Base-by-base conservation (phyloP, 30 jellyfish, hydroid and myxozoan genomes). In the Cassiopea xamachana region DNA sequence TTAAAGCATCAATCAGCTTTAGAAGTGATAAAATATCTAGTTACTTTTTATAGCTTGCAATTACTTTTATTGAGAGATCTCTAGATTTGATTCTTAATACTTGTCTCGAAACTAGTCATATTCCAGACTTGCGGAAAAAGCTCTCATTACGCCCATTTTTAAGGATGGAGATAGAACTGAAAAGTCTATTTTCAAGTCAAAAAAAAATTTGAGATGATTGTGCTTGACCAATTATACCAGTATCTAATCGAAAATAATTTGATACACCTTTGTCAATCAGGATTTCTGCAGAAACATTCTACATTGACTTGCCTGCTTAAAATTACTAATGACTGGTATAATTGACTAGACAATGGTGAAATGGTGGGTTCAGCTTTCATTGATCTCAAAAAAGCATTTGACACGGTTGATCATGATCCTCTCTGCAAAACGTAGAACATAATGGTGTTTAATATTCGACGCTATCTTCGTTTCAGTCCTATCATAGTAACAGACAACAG, bases 381-480 rank as follows among this genome's bases (percentile, higher is more conserved):
- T 18, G 88, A 71, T 74, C 72, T 84, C 17, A 71, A 71, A 71
- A 84, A 84, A 27, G 92, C 92, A 46, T 84, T 84, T 72, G 92
- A 71, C 27, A 72, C 92, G 27, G 92, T 84, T 70, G 88, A 84
- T 51, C 88, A 79, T 79, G 88, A 49, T 13, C 51, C 58, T 45
- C 77, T 79, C 73, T 49, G 75, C 1, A 60, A 79, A 49, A 71
- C n/a, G 10, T 19, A n/a, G 70, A 15, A 46, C 72, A 43, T n/a
- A 44, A 75, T 48, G 70, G 1, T 48, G 55, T 75, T 7, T 16
- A 46, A 13, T 8, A 75, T 8, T 8, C 39, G 47, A 1, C 45
- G 55, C 69, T 43, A 5, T 44, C 85, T 44, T 1, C 67, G 85
- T 75, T 45, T 48, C 14, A 47, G 55, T 75, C 85, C 5, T 46